phyloP scores from a whole-genome alignment of 2,797 vertebrate species.

The Falco concolor region DNA sequence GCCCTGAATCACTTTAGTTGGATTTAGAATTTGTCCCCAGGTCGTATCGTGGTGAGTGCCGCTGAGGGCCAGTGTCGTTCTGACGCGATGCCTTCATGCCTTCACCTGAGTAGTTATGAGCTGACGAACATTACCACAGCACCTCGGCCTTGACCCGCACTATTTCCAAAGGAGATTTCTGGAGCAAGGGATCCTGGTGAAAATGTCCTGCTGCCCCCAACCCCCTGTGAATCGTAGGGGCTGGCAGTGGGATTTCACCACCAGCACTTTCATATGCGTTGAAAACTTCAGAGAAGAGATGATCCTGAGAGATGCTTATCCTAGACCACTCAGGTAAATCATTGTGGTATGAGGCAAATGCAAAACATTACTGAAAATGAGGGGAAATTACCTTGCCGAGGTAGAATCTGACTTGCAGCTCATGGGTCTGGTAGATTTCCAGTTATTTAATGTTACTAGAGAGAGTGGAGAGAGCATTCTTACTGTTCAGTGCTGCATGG shows the following conservation, averaged over 20 bases:
- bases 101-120: constrained; percentile 3
- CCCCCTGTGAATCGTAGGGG: not conserved
- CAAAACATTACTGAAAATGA: not conserved
- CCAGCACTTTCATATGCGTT: constrained; percentile 2
- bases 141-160: not conserved
- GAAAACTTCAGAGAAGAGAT: constrained; percentile 44
- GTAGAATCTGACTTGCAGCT: not conserved
- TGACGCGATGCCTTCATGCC: not conserved
- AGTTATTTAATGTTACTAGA: not conserved
- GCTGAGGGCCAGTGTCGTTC: not conserved
- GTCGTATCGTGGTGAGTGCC: not conserved
- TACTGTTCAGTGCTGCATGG: not conserved
- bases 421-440: not conserved
- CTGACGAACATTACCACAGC: not conserved
- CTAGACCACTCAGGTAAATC: constrained; percentile 19
- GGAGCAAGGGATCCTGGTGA: constrained; percentile 32
- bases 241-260: constrained; percentile 2
- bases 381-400: not conserved
- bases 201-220: not conserved
- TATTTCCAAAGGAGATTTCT: constrained; percentile 24
- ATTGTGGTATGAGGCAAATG: not conserved
- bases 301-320: constrained; percentile 4
- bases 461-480: not conserved
- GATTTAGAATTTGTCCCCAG: constrained; percentile 7
- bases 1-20: not conserved